Conservation (phyloP, 23 tunicate species). For the Aplidium turbinatum region DNA sequence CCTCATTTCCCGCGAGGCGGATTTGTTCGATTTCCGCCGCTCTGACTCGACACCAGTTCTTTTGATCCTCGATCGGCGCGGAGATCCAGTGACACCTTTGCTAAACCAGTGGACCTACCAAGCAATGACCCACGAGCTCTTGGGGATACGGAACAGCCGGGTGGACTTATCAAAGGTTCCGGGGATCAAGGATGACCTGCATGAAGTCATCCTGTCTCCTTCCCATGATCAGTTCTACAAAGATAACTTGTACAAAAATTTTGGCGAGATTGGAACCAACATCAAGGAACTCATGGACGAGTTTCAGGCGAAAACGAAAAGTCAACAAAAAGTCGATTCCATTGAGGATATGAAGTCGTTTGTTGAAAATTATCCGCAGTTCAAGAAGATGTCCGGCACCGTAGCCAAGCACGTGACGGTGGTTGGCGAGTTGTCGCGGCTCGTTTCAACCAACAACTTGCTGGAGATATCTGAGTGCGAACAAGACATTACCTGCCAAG, state of each 20-base stretch:
- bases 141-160: slow-evolving; percentile 82
- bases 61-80: slow-evolving; percentile 81
- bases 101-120: slow-evolving; percentile 99
- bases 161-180: slow-evolving; percentile 77
- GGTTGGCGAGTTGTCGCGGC: slow-evolving; percentile 88
- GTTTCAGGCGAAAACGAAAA: slow-evolving; percentile 83
- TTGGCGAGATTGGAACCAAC: slow-evolving; percentile 97
- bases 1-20: slow-evolving; percentile 53
- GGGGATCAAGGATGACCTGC: slow-evolving; percentile 48
- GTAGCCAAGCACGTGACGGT: slow-evolving; percentile 97
- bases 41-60: slow-evolving; percentile 77
- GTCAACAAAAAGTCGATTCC: slow-evolving; percentile 91
- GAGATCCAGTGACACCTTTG: slow-evolving; percentile 81
- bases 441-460: slow-evolving; percentile 59
- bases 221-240: slow-evolving; percentile 84
- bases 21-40: slow-evolving; percentile 81
- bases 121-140: slow-evolving; percentile 98
- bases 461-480: slow-evolving; percentile 95
- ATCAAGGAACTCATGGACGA: slow-evolving; percentile 94
- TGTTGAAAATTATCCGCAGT: slow-evolving; percentile 99
- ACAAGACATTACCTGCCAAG: slow-evolving; percentile 79
- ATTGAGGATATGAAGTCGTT: slow-evolving; percentile 97
- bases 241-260: slow-evolving; percentile 89
- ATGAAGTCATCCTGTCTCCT: slow-evolving; percentile 81
- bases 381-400: slow-evolving; percentile 98